Conservation (phyloP, 2,888 invertebrate species). For the Hedya salicella region DNA sequence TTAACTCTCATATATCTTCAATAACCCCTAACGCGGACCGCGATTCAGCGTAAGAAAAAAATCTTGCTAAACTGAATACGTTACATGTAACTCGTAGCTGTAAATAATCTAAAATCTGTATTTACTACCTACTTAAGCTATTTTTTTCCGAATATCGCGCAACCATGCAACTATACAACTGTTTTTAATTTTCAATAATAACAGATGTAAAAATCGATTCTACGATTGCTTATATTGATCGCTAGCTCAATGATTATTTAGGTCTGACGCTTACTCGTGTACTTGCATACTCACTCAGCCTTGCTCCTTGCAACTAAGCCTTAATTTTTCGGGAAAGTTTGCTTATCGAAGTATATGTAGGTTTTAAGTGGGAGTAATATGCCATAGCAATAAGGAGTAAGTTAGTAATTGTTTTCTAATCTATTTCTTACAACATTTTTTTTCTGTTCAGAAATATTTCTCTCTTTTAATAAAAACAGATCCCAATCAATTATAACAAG, state of each 20-base stretch:
- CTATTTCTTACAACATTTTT: slow-evolving; percentile 50
- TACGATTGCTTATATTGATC: not conserved
- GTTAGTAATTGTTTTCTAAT: slow-evolving; percentile 74
- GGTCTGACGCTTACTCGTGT: slow-evolving; percentile 3
- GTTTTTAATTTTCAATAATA: not conserved
- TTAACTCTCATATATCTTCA: no score
- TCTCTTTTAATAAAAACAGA: no score
- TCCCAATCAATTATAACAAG: no score
- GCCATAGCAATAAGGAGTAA: slow-evolving; percentile 57
- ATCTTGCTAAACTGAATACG: no score
- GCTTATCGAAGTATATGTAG: slow-evolving; percentile 31
- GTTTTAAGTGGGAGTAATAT: not conserved
- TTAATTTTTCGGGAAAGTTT: slow-evolving; percentile 20
- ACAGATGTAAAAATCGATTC: slow-evolving; percentile 8
- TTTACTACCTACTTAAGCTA: no score
- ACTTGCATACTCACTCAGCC: not conserved
- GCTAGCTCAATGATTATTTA: slow-evolving; percentile 27
- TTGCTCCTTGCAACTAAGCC: not conserved
- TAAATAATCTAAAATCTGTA: no score
- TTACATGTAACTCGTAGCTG: no score
- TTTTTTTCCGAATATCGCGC: no score
- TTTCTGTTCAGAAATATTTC: not conserved
- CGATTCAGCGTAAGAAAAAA: no score
- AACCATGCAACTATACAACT: not conserved
- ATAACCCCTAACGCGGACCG: no score